These are phyloP conservation scores for Acanthosepion lycidas DNA, from an alignment of 2,888 invertebrate species.

Conservation along the genomic window DNA sequence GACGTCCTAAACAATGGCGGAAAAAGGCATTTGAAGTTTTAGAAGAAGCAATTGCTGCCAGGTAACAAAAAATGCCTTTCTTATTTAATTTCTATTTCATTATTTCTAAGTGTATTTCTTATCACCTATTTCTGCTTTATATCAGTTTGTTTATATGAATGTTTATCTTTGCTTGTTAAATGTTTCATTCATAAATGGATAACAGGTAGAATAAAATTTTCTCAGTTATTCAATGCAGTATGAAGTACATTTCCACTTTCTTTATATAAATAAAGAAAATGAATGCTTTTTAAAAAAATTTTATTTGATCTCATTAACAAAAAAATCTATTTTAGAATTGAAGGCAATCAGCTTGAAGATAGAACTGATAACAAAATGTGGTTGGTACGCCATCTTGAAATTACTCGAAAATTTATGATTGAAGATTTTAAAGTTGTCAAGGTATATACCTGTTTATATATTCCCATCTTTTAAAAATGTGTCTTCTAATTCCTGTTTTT, in stretches of 20 bases:
- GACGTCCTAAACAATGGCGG: slow-evolving; percentile 93
- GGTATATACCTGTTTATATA: slow-evolving; percentile 59
- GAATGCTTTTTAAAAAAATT: no score
- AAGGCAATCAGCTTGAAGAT: slow-evolving; percentile 95
- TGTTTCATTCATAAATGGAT: no score
- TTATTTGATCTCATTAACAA: background rate
- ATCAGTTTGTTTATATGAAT: no score
- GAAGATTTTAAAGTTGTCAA: slow-evolving; percentile 94
- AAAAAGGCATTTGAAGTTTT: slow-evolving; percentile 87
- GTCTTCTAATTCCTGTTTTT: no score
- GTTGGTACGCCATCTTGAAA: slow-evolving; percentile 93
- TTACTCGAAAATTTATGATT: slow-evolving; percentile 86
- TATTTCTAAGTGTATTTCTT: no score
- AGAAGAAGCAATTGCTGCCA: slow-evolving; percentile 75
- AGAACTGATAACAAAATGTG: slow-evolving; percentile 93
- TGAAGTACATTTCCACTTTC: no score
- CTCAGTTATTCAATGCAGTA: no score
- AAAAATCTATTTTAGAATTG: slow-evolving; percentile 81
- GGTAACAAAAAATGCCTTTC: slow-evolving; percentile 61
- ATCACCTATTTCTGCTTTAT: background rate
- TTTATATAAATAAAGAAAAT: no score
- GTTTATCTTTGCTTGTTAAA: no score
- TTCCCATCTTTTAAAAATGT: no score
- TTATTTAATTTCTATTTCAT: no score
- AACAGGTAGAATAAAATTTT: no score